These are phyloP conservation scores for Toxotes lorentzi DNA, from an alignment of 2,797 vertebrate genomes.

Conservation along the genomic window DNA sequence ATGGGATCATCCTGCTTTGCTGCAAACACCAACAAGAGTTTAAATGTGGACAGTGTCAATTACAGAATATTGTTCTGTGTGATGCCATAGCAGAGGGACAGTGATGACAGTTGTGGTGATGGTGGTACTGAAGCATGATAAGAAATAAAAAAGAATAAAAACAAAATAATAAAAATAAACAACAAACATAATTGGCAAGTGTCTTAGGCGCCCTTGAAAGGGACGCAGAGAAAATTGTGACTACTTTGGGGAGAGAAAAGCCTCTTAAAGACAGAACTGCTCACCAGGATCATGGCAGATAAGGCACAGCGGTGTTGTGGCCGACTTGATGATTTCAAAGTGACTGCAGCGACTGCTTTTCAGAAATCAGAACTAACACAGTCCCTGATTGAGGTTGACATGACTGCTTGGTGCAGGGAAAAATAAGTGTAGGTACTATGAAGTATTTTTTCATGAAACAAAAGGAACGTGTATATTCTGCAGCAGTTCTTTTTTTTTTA, in stretches of 20 bases:
- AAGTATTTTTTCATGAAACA: constrained; percentile 33
- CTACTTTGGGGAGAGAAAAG: constrained; percentile 67
- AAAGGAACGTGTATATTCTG: constrained; percentile 36
- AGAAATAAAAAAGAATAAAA: constrained; percentile 32
- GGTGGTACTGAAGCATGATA: constrained; percentile 36
- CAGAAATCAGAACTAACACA: constrained; percentile 62
- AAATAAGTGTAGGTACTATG: constrained; percentile 18
- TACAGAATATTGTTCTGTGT: constrained; percentile 33
- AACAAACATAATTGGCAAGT: constrained; percentile 58
- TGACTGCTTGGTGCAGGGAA: constrained; percentile 36
- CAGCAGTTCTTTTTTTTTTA: constrained; percentile 9
- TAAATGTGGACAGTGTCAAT: constrained; percentile 44
- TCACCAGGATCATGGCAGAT: constrained; percentile 71
- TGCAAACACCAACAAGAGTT: constrained; percentile 37
- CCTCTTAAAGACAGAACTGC: constrained; percentile 72
- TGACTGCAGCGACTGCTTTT: constrained; percentile 61
- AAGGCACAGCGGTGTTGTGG: constrained; percentile 58
- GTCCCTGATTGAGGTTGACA: constrained; percentile 63
- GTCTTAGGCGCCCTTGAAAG: constrained; percentile 57
- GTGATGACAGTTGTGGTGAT: constrained; percentile 12
- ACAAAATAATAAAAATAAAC: neutral
- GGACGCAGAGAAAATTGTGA: constrained; percentile 62
- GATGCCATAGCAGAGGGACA: constrained; percentile 16
- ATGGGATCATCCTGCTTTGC: constrained; percentile 36
- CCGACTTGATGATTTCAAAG: constrained; percentile 72